Evolutionary conservation across 2,888 invertebrate genomes (phyloP).

Genomic region (Resseliella maxima): DNA sequence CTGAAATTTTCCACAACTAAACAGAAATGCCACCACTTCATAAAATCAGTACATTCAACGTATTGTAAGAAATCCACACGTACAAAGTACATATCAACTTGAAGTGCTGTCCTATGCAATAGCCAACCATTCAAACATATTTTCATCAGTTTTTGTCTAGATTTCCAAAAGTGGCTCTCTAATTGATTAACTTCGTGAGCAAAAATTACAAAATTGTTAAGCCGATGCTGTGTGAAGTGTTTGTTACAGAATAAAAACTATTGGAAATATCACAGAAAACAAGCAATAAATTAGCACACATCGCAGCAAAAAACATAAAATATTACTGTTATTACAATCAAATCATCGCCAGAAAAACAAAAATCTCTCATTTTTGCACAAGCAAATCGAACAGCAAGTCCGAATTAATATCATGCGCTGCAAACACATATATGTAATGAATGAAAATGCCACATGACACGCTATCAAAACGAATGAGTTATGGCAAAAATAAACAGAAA

Average conservation of each 20-base stretch:
- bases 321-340: not conserved
- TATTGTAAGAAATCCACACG: not conserved
- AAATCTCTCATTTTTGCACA: not conserved
- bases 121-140: not conserved
- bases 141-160: not conserved
- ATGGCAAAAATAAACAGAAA: constrained; percentile 13
- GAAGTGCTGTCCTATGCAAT: no score
- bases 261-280: not conserved
- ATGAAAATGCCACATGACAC: constrained; percentile 6
- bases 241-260: not conserved
- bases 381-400: not conserved
- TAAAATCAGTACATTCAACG: not conserved
- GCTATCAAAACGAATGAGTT: constrained; percentile 41
- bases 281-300: not conserved
- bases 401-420: not conserved
- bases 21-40: not conserved
- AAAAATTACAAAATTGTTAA: not conserved
- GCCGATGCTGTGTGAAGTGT: no score
- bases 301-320: not conserved
- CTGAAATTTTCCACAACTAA: no score
- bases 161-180: not conserved
- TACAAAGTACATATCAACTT: no score
- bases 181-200: not conserved
- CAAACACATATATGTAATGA: not conserved
- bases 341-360: not conserved